Conservation (phyloP, 2,888 invertebrate genomes). For the Campoplex capitator region DNA sequence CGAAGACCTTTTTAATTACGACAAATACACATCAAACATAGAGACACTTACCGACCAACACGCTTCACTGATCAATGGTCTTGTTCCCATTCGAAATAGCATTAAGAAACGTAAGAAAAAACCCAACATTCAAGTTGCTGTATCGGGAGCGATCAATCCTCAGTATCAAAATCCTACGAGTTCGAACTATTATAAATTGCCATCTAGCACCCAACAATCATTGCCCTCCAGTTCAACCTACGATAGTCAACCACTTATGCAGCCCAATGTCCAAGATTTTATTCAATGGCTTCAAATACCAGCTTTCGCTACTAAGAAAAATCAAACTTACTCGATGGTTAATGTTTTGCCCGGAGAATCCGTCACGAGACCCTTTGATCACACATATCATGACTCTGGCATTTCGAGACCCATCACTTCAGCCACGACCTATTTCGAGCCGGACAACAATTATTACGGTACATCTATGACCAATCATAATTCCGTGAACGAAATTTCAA, state of each 20-base stretch:
- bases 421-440: constrained; percentile 39
- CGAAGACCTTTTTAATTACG: constrained; percentile 79
- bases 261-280: constrained; percentile 73
- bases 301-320: constrained; percentile 65
- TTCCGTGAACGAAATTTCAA: constrained; percentile 31
- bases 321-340: constrained; percentile 66
- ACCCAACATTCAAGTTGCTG: constrained; percentile 2
- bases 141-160: constrained; percentile 3
- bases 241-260: constrained; percentile 62
- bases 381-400: constrained; percentile 72
- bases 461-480: background rate
- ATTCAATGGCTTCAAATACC: constrained; percentile 80
- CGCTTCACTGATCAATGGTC: constrained; percentile 28
- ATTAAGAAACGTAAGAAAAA: constrained; percentile 56
- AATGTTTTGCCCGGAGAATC: constrained; percentile 64
- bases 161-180: constrained; percentile 34
- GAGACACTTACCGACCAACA: constrained; percentile 45
- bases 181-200: constrained; percentile 29
- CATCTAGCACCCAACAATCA: constrained; percentile 22
- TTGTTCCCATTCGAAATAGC: constrained; percentile 43
- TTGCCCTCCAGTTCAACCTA: constrained; percentile 20
- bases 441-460: constrained; percentile 14
- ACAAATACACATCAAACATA: constrained; percentile 78
- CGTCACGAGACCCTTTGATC: constrained; percentile 68
- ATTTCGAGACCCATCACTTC: constrained; percentile 71